These are phyloP conservation scores for Oscheius sp. DNA, from an alignment of 1,140 invertebrate genomes.

Conservation along the genomic window DNA sequence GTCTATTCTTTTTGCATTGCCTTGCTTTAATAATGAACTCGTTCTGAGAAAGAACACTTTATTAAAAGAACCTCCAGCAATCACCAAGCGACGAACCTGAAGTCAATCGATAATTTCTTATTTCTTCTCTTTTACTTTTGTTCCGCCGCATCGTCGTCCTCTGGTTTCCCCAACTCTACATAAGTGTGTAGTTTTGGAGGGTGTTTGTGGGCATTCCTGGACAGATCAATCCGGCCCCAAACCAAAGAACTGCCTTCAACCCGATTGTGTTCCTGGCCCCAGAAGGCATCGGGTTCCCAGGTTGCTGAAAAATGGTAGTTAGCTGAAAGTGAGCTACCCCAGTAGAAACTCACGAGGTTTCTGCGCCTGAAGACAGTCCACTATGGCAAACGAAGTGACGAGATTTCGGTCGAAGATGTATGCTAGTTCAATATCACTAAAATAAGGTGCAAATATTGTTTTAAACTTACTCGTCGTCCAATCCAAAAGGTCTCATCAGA, in stretches of 20 bases:
- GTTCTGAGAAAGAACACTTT: no score
- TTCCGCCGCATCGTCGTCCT: no score
- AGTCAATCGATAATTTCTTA: no score
- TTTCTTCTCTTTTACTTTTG: no score
- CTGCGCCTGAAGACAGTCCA: conserved; percentile 20
- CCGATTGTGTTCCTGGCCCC: conserved; percentile 17
- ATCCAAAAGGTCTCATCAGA: conserved; percentile 8
- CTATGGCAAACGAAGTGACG: conserved; percentile 34
- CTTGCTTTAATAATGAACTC: no score
- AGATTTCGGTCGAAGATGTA: conserved; percentile 37
- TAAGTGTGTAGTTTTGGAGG: conserved; percentile 32
- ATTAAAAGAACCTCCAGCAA: no score
- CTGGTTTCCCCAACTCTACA: conserved; percentile 13
- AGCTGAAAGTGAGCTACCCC: neutral
- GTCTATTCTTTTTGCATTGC: no score
- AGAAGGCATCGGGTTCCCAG: conserved; percentile 28
- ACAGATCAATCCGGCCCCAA: conserved; percentile 33
- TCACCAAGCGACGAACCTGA: no score
- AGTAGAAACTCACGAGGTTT: conserved; percentile 21
- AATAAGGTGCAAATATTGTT: neutral
- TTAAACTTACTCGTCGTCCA: conserved; percentile 5
- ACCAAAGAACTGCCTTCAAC: conserved; percentile 8
- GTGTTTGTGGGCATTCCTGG: conserved; percentile 26
- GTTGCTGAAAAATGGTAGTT: conserved; percentile 17
- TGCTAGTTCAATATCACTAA: conserved; percentile 28